Evolutionary conservation across 2,113 vertebrate genomes (phyloP).

Genomic region (Nibea albiflora): DNA sequence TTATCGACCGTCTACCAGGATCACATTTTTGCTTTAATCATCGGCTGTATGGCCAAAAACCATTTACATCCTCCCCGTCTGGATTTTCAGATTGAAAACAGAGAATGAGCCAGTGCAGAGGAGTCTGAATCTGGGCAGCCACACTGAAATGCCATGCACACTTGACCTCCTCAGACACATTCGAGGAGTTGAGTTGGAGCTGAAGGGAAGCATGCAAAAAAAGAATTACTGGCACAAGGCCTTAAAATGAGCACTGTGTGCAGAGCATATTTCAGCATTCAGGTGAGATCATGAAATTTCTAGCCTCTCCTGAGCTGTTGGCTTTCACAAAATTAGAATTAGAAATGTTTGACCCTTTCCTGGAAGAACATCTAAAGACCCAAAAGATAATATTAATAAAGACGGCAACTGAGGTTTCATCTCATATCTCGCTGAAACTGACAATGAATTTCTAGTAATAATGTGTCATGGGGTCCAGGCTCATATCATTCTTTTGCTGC

Average conservation of each 20-base stretch:
- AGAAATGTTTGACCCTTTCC: slow-evolving; percentile 39
- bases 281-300: slow-evolving; percentile 9
- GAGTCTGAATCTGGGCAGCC: slow-evolving; percentile 46
- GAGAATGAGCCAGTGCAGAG: slow-evolving; percentile 9
- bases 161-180: slow-evolving; percentile 49
- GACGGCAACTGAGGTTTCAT: slow-evolving; percentile 11
- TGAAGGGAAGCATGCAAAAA: slow-evolving; percentile 31
- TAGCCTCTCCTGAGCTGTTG: slow-evolving; percentile 7
- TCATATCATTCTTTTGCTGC: slow-evolving; percentile 12
- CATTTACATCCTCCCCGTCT: slow-evolving; percentile 40
- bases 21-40: slow-evolving; percentile 51
- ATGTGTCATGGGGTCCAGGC: slow-evolving; percentile 7
- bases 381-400: slow-evolving; percentile 36
- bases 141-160: slow-evolving; percentile 33
- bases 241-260: slow-evolving; percentile 30
- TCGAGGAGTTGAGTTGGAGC: slow-evolving; percentile 40
- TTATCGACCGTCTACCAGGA: slow-evolving; percentile 30
- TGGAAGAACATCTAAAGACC: slow-evolving; percentile 29
- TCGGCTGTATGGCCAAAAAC: slow-evolving; percentile 13
- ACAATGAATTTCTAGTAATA: slow-evolving; percentile 27
- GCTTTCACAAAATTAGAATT: slow-evolving; percentile 40
- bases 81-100: slow-evolving; percentile 41
- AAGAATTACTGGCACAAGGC: slow-evolving; percentile 31
- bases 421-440: slow-evolving; percentile 19
- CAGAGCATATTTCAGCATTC: neutral